Conservation (phyloP, 2,888 invertebrate genomes). For the Diaprepes abbreviatus region DNA sequence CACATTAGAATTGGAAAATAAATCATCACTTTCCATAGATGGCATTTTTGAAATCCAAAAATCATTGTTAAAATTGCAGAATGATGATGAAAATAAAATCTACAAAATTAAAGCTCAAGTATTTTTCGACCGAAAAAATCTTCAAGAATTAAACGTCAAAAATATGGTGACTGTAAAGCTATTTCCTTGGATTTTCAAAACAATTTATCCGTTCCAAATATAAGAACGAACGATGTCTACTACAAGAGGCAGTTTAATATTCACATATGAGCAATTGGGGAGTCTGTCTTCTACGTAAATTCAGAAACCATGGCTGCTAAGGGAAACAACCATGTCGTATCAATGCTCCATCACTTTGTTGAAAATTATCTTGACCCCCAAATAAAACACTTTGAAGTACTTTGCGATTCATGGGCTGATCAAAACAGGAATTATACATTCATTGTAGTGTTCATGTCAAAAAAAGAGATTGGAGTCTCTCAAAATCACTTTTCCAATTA, state of each 20-base stretch:
- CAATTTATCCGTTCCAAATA: constrained; percentile 23
- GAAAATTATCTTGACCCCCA: too few species aligned
- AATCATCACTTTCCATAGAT: too few species aligned
- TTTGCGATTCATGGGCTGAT: constrained; percentile 13
- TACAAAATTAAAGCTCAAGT: too few species aligned
- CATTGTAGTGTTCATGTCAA: constrained; percentile 12
- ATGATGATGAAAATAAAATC: background rate
- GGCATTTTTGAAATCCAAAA: too few species aligned
- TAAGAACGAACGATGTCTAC: constrained; percentile 12
- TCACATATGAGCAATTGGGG: too few species aligned
- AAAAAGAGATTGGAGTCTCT: constrained; percentile 16
- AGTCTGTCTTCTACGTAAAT: too few species aligned
- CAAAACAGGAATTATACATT: constrained; percentile 19
- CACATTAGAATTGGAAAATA: too few species aligned
- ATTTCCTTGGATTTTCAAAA: constrained; percentile 25
- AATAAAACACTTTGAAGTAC: too few species aligned
- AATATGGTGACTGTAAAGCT: background rate
- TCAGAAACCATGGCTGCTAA: constrained; percentile 5
- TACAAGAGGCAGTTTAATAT: constrained; percentile 1
- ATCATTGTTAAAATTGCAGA: constrained; percentile 10
- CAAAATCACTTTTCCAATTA: constrained; percentile 19
- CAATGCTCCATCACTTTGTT: too few species aligned
- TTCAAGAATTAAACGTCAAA: constrained; percentile 8
- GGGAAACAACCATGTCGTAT: constrained; percentile 19
- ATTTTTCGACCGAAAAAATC: constrained; percentile 16